Base-by-base conservation (phyloP, 2,797 vertebrate genomes). In the Melanitta fusca region DNA sequence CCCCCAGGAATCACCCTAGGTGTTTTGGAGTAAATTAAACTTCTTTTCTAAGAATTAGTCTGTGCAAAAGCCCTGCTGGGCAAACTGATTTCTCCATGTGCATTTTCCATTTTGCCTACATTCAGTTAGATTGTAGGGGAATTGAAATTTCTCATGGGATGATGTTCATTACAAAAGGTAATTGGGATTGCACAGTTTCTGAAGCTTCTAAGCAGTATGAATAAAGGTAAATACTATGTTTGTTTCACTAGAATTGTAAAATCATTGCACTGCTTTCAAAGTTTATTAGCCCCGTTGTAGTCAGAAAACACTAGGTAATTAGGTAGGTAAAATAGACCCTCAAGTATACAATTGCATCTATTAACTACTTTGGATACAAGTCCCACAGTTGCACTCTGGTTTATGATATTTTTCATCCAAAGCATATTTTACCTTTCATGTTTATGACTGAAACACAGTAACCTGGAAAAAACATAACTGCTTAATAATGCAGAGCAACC, bases 121-220 rank as follows among this genome's bases (percentile, higher is more conserved):
- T 41, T 70, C 43, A 28, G 38, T 57, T 64, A 87, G 53, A 57
- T 85, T 80, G 28, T 19, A 88, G 22, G 38, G 39, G 61, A 88
- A 8, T 51, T 74, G 43, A 65, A 91, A 89, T 92, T 92, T 74
- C 92, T 96, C 86, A 22, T 64, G 91, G 78, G 93, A 93, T 56
- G 71, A 9, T 38, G 36, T 28, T 90, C 66, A 36, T 6, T 89
- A 86, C 47, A 90, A 88, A n/a, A 91, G 47, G 83, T 88, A 95
- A 96, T 86, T 81, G 83, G 60, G 71, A 78, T 78, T 54, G 69
- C 81, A 71, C 49, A 80, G 38, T n/a, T 92, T 85, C 64, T 60
- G 90, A 78, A 58, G 84, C 28, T 94, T 91, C 62, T 64, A 72
- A 96, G 39, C 53, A 65, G 61, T 20, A 69, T 78, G 80, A 89